These are phyloP conservation scores for Crocidura indochinensis DNA, from an alignment of 2,797 vertebrate genomes.

Conservation along the genomic window DNA sequence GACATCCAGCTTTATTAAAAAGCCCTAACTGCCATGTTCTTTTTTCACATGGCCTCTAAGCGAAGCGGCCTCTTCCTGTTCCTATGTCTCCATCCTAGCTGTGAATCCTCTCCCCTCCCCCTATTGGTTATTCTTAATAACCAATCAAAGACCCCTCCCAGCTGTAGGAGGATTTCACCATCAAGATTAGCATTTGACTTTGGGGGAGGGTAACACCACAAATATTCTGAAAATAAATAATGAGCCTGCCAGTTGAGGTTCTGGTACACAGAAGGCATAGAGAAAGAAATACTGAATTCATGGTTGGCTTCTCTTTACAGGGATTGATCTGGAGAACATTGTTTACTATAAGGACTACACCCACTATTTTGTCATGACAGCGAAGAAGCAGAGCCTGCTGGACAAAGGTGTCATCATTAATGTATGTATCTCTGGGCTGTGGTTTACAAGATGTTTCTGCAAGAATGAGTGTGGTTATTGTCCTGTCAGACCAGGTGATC, in stretches of 20 bases:
- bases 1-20: too few species aligned
- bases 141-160: too few species aligned
- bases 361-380: constrained; percentile 99
- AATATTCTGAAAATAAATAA: background rate
- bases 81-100: too few species aligned
- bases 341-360: constrained; percentile 99
- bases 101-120: too few species aligned
- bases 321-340: constrained; percentile 99
- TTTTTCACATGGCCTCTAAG: too few species aligned
- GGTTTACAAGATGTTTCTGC: background rate
- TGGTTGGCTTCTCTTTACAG: constrained; percentile 87
- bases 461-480: background rate
- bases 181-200: too few species aligned
- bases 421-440: constrained; percentile 89
- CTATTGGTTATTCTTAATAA: too few species aligned
- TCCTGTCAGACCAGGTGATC: background rate
- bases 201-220: background rate
- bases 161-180: too few species aligned
- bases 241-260: background rate
- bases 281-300: background rate
- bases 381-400: constrained; percentile 98
- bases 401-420: constrained; percentile 98
- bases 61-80: too few species aligned
- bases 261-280: accelerated
- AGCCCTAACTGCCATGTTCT: too few species aligned